phyloP scores from a whole-genome alignment of 2,113 vertebrate species.

The Pomatorhinus ruficollis region DNA sequence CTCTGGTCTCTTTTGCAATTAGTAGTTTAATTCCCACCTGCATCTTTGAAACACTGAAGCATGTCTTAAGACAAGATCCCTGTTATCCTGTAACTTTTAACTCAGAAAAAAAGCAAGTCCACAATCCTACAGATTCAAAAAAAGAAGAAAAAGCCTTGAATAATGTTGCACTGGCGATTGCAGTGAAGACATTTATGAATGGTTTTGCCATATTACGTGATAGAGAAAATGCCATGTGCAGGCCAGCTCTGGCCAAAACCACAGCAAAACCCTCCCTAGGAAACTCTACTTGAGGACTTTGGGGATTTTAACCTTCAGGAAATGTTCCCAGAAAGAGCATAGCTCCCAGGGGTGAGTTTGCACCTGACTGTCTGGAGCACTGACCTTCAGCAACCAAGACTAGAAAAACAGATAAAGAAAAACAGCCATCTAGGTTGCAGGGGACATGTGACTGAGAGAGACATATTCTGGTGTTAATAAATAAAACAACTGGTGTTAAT shows the following conservation, averaged over 20 bases:
- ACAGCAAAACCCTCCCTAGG: background rate
- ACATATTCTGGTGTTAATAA: background rate
- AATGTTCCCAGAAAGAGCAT: accelerated
- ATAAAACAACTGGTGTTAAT: background rate
- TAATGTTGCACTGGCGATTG: accelerated
- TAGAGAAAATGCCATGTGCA: background rate
- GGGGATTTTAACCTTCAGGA: background rate
- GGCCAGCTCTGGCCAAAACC: background rate
- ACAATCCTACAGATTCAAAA: background rate
- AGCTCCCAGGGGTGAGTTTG: background rate
- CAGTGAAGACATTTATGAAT: background rate
- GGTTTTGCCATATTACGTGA: accelerated
- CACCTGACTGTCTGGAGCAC: background rate
- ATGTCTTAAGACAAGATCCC: background rate
- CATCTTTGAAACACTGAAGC: background rate
- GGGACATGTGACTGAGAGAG: background rate
- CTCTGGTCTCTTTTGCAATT: background rate
- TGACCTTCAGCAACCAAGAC: background rate
- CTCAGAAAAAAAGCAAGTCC: background rate
- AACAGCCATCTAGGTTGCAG: background rate
- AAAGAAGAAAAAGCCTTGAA: background rate
- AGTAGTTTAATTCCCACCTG: accelerated
- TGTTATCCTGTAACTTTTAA: background rate
- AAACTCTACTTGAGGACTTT: background rate
- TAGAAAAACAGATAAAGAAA: background rate